These are phyloP conservation scores for Nettapus auritus DNA, from an alignment of 2,113 vertebrate species.

Conservation along the genomic window DNA sequence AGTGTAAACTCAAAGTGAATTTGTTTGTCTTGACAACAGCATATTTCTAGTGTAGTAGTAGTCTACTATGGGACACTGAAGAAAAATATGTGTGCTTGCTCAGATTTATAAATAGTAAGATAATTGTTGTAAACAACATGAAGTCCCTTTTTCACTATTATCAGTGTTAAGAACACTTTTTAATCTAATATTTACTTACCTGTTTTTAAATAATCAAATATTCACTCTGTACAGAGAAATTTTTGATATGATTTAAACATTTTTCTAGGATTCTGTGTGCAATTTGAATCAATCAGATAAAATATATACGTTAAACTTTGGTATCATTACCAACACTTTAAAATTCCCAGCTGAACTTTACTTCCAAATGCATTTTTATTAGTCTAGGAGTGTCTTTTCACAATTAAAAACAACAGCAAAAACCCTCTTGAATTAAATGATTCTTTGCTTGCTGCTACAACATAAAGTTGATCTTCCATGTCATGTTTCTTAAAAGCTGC, in stretches of 20 bases:
- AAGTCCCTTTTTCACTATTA: background rate
- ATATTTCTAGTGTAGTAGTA: background rate
- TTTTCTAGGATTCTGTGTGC: background rate
- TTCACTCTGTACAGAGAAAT: background rate
- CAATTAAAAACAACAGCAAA: constrained; percentile 29
- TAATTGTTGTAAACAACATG: background rate
- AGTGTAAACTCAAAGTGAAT: constrained; percentile 4
- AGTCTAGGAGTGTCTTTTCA: constrained; percentile 30
- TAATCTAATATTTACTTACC: background rate
- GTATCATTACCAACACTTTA: background rate
- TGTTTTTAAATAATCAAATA: background rate
- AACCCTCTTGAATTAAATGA: background rate
- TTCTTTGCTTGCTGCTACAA: constrained; percentile 48
- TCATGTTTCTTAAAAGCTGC: constrained; percentile 69
- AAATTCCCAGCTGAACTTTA: constrained; percentile 35
- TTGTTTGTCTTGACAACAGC: background rate
- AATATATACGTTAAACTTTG: background rate
- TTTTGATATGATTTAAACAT: background rate
- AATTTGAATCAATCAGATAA: background rate
- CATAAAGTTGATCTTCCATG: constrained; percentile 75
- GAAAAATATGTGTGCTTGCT: background rate
- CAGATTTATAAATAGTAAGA: background rate
- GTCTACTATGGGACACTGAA: background rate
- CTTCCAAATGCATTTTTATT: constrained; percentile 37
- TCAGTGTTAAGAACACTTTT: background rate